Percentiles rank a stretch among this genome's conserved stretches.
These are phyloP conservation scores for Callyntrura guangdongensis DNA, from an alignment of 2,888 invertebrate species.

Conservation along the genomic window DNA sequence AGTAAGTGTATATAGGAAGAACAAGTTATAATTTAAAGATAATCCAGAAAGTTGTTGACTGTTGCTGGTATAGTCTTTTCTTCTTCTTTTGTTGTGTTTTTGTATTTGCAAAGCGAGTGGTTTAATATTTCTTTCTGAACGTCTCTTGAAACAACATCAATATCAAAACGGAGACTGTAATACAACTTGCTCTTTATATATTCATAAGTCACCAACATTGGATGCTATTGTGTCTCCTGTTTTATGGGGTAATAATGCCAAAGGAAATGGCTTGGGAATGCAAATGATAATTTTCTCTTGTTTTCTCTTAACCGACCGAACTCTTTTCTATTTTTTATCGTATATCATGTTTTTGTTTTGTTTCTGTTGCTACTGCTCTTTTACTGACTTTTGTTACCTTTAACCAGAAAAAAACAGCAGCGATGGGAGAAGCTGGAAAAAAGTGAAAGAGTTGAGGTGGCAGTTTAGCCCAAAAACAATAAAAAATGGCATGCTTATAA, in stretches of 20 bases:
- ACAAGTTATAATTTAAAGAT: no score
- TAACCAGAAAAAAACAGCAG: neutral
- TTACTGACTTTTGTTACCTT: neutral
- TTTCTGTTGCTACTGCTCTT: neutral
- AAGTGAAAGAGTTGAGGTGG: neutral
- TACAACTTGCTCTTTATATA: neutral
- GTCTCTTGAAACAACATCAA: neutral
- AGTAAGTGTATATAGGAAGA: no score
- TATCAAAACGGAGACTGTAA: neutral
- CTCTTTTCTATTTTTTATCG: neutral
- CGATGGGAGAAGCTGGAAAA: neutral
- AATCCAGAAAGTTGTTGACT: no score
- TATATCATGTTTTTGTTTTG: neutral
- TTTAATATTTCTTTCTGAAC: neutral
- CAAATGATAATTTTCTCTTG: slow-evolving; percentile 61
- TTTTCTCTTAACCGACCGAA: neutral
- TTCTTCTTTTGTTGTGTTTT: neutral
- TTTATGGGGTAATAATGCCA: slow-evolving; percentile 68
- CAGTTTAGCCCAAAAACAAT: neutral
- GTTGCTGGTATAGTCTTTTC: neutral
- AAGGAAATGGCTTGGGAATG: slow-evolving; percentile 63
- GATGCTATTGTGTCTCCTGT: slow-evolving; percentile 9
- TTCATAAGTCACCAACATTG: no score
- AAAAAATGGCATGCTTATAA: neutral
- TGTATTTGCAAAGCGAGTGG: neutral